phyloP scores from a whole-genome alignment of 2,888 invertebrate species.

The Tetheella fluctuosa region DNA sequence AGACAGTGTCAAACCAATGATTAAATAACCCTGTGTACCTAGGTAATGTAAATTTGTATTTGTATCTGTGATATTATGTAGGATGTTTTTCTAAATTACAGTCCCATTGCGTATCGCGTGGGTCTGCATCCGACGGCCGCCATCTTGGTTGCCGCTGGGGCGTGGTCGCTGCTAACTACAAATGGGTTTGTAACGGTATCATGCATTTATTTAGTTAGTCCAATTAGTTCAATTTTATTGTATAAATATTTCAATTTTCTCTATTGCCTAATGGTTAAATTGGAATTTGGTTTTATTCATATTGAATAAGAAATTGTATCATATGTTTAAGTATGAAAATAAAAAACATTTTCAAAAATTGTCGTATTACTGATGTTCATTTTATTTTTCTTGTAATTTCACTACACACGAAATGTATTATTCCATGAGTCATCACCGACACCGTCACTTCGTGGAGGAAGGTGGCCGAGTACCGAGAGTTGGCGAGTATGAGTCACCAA shows the following conservation, averaged over 20 bases:
- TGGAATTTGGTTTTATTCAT: constrained; percentile 80
- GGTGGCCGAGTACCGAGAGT: constrained; percentile 57
- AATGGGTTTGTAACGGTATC: constrained; percentile 85
- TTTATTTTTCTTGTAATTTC: constrained; percentile 68
- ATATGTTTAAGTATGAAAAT: constrained; percentile 83
- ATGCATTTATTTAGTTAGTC: constrained; percentile 75
- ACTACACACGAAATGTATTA: constrained; percentile 77
- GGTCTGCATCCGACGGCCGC: constrained; percentile 82
- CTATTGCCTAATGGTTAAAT: constrained; percentile 68
- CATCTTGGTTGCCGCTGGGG: constrained; percentile 84
- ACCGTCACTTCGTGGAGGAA: constrained; percentile 65
- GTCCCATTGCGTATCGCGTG: constrained; percentile 84
- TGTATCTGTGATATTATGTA: constrained; percentile 82
- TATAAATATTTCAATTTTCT: constrained; percentile 70
- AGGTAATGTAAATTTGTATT: constrained; percentile 69
- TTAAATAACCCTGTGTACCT: constrained; percentile 49
- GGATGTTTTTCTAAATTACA: constrained; percentile 84
- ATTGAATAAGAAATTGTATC: constrained; percentile 82
- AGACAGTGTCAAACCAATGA: constrained; percentile 83
- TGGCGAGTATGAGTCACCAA: constrained; percentile 50
- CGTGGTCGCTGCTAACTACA: constrained; percentile 85
- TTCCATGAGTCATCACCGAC: constrained; percentile 78
- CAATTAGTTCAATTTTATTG: constrained; percentile 39
- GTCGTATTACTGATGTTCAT: constrained; percentile 61
- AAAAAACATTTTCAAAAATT: constrained; percentile 62